Base-by-base conservation (phyloP, 2,113 vertebrate genomes). In the Fregata magnificens region DNA sequence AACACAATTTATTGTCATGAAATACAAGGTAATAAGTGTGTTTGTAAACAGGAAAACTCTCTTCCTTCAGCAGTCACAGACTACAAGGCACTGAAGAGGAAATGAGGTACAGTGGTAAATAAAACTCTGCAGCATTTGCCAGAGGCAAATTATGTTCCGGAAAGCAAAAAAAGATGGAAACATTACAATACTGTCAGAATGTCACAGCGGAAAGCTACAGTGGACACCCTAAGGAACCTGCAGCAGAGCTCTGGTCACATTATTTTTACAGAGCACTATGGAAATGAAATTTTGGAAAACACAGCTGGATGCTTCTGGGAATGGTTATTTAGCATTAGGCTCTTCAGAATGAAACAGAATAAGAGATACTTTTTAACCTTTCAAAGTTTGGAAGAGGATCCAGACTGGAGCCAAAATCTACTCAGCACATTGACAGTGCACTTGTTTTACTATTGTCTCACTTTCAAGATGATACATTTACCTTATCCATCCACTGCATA, bases 1-100 rank as follows among this genome's bases (percentile, higher is more conserved):
- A 80, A 72, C 59, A 65, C 45, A 76, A 95, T 92, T 90, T 91
- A 91, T 49, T 77, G 79, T 74, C 67, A n/a, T 95, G 87, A 88
- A 96, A 90, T 34, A 88, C 26, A 94, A 94, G 82, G 81, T 66
- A 96, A 44, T 91, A 82, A 90, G 38, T 58, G 71, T 94, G 78
- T 97, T 93, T 94, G 94, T 90, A 95, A 94, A 96, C 96, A 97
- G 74, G 78, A 95, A 92, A 86, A 58, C 45, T 85, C 56, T 88
- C 65, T 87, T 91, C 87, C 84, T 85, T 77, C 81, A 82, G 89
- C 89, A 96, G 89, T 52, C 91, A 91, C 53, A 91, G 38, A 42
- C 91, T 88, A 86, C 63, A 94, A 79, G 91, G 93, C 74, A 93
- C 71, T 17, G 29, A 90, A 70, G 63, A 93, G 71, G 89, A 91